A percentile compares a stretch with the other conserved stretches of the same genome.
Conservation (phyloP, 2,113 vertebrate genomes). For the Dissostichus mawsoni region DNA sequence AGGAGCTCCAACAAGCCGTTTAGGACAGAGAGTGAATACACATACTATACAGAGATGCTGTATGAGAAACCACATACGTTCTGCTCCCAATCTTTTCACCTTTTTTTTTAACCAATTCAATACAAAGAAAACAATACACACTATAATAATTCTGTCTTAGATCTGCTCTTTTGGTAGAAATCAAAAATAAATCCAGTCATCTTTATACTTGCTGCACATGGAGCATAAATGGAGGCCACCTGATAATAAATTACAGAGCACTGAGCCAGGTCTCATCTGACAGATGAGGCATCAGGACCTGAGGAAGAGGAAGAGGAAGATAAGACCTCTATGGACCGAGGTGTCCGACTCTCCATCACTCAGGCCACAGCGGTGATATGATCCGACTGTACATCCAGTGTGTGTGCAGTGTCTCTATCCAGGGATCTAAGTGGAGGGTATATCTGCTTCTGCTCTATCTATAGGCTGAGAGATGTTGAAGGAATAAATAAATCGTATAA, state of each 20-base stretch:
- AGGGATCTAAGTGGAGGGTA: not conserved
- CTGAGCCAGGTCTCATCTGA: conserved; percentile 31
- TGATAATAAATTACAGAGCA: conserved; percentile 38
- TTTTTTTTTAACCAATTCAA: too few relatives aligned
- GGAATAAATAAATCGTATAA: not conserved
- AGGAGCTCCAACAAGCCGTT: too few relatives aligned
- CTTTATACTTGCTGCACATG: too few relatives aligned
- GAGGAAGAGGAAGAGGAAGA: conserved; percentile 11
- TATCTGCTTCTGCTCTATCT: not conserved
- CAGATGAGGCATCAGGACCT: not conserved
- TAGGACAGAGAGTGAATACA: too few relatives aligned
- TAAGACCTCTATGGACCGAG: conserved; percentile 14
- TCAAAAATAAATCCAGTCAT: too few relatives aligned
- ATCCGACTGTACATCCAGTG: conserved; percentile 10
- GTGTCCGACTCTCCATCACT: conserved; percentile 43
- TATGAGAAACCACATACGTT: too few relatives aligned
- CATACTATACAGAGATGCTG: too few relatives aligned
- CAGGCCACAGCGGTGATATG: not conserved
- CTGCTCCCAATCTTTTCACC: too few relatives aligned
- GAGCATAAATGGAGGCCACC: conserved; percentile 27
- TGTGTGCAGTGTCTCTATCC: conserved; percentile 3
- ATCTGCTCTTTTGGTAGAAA: too few relatives aligned
- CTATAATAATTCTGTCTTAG: not conserved
- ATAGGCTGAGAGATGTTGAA: not conserved
- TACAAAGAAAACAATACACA: not conserved